These are phyloP conservation scores for Drosophila buzzatii DNA, from an alignment of 2,888 invertebrate species.

Conservation along the genomic window DNA sequence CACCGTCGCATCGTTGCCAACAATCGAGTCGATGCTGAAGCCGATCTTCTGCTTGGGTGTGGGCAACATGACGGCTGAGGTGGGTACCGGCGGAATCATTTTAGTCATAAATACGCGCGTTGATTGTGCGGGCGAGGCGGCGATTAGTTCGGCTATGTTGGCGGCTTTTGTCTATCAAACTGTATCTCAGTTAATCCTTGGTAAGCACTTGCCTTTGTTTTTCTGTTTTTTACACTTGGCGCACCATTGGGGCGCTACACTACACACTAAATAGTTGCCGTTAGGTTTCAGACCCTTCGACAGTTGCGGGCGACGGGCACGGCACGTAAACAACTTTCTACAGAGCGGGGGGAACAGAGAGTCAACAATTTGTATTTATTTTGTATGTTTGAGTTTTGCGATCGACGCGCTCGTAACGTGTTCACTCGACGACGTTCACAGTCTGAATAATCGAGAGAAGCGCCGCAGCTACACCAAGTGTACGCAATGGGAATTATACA, in stretches of 20 bases:
- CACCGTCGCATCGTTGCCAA: conserved; percentile 88
- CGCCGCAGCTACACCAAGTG: conserved; percentile 78
- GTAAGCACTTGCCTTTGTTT: conserved; percentile 5
- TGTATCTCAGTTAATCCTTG: conserved; percentile 45
- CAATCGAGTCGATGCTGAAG: conserved; percentile 97
- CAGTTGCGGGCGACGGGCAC: too few relatives aligned
- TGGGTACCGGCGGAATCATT: conserved; percentile 98
- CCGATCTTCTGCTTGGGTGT: conserved; percentile 95
- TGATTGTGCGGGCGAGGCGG: not conserved
- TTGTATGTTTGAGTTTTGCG: conserved; percentile 39
- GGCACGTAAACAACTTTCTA: too few relatives aligned
- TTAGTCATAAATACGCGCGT: conserved; percentile 82
- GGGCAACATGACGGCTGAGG: conserved; percentile 93
- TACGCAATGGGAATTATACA: conserved; percentile 67
- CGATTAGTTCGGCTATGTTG: conserved; percentile 10
- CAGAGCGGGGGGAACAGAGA: conserved; percentile 4
- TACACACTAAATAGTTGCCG: too few relatives aligned
- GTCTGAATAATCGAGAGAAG: conserved; percentile 84
- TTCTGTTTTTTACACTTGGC: too few relatives aligned
- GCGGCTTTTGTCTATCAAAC: conserved; percentile 49
- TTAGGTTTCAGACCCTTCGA: too few relatives aligned
- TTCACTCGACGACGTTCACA: conserved; percentile 84
- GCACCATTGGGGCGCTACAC: too few relatives aligned
- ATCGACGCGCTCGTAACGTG: conserved; percentile 80
- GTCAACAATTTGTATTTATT: conserved; percentile 12